These are phyloP conservation scores for Eulemur rufifrons DNA, from an alignment of 2,113 vertebrate genomes.

Conservation along the genomic window DNA sequence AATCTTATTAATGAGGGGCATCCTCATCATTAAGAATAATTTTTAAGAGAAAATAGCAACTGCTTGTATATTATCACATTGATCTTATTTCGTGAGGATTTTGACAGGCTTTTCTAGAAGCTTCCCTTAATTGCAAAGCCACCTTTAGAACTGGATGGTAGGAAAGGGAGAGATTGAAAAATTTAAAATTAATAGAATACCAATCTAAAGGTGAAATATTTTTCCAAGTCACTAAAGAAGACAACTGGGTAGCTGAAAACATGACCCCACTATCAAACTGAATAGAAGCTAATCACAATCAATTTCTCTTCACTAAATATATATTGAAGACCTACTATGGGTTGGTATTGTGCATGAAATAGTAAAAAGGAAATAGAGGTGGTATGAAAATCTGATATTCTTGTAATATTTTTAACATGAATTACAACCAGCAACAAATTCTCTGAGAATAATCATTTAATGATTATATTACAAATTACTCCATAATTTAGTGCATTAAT, in stretches of 20 bases:
- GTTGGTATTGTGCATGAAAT: neutral
- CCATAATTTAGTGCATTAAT: neutral
- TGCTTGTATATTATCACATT: neutral
- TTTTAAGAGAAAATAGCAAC: constrained; percentile 25
- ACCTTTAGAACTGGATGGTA: neutral
- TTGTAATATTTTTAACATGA: neutral
- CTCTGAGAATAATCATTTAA: neutral
- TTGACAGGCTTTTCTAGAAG: neutral
- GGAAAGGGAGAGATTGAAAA: neutral
- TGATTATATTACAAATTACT: neutral
- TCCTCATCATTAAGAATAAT: constrained; percentile 23
- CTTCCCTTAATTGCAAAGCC: neutral
- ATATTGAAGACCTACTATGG: neutral
- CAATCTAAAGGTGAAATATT: neutral
- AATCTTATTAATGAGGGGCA: constrained; percentile 55
- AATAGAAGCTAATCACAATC: neutral
- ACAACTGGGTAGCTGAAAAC: neutral
- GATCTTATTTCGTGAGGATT: neutral
- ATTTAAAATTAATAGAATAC: neutral
- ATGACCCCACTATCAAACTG: neutral
- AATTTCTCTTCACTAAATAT: neutral
- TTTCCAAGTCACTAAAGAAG: neutral
- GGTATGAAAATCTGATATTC: neutral
- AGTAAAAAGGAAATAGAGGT: neutral
- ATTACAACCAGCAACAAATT: neutral